A percentile compares a stretch with the other conserved stretches of the same genome.
Evolutionary conservation across 2,113 vertebrate species (phyloP).

Genomic region (Dolichallabes microphthalmus): DNA sequence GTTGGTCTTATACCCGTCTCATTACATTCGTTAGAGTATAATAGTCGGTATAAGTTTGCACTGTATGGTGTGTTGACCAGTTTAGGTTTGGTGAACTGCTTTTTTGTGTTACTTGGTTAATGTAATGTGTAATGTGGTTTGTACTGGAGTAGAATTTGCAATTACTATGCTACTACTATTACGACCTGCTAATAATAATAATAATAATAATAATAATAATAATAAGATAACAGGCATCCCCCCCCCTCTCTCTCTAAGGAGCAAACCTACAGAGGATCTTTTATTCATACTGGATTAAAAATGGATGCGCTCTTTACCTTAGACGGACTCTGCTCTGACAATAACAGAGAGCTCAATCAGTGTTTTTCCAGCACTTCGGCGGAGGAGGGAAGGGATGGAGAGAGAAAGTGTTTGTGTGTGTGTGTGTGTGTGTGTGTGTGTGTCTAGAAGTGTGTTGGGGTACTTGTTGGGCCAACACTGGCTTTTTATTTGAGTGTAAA

Average conservation of each 20-base stretch:
- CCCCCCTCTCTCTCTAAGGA: neutral
- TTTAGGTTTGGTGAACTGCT: neutral
- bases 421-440: neutral
- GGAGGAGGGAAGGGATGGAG: neutral
- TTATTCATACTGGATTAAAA: conserved; percentile 85
- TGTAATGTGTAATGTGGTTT: neutral
- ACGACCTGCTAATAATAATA: neutral
- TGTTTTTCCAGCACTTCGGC: conserved; percentile 71
- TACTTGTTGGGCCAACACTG: conserved; percentile 71
- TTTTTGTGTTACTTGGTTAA: neutral
- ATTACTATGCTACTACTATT: neutral
- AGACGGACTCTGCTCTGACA: conserved; percentile 74
- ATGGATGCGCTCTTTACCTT: conserved; percentile 82
- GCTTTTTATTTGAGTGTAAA: conserved; percentile 72
- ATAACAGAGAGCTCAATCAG: conserved; percentile 82
- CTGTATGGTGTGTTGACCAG: neutral
- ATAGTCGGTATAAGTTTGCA: neutral
- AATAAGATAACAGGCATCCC: neutral
- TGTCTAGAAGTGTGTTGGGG: neutral
- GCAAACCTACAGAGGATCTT: conserved; percentile 74
- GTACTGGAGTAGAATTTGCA: neutral
- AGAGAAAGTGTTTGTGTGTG: neutral
- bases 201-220: neutral
- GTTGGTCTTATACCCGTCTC: neutral
- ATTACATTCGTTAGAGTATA: neutral